Evolutionary conservation across 2,113 vertebrate species (phyloP), one percentile per base, ranked within the genome.

Genomic region (Psophia crepitans): DNA sequence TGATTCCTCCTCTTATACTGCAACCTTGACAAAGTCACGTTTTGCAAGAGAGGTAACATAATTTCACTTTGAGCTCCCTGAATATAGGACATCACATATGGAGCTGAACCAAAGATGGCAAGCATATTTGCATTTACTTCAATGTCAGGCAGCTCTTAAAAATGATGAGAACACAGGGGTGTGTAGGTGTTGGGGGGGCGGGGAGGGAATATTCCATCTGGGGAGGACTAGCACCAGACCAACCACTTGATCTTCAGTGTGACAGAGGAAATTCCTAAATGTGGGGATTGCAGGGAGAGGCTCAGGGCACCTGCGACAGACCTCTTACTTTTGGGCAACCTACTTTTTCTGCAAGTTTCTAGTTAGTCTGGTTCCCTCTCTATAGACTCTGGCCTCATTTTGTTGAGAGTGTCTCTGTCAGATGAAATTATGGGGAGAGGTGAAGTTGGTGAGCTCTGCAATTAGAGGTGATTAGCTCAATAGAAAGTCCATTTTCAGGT

Each of bases 51-150:
- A 84, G 41, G 53, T 68, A 85, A 78, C 41, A 9, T 66, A 20
- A 90, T 90, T 87, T 73, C 58, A 23, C 78, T 93, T 65, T 65
- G 82, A 74, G 63, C 58, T 95, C 27, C 43, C 20, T 78, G 60
- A 86, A 94, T 90, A 28, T 92, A 87, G 92, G 88, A 64, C 86
- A 84, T 75, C 76, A 19, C 90, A 92, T 76, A 81, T 18, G 48
- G 76, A 87, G 28, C 22, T 41, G 86, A 87, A 92, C 39, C 49
- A 88, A 84, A 90, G 82, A 56, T 32, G 39, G 71, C 54, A 90
- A 83, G n/a, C 6, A 2, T 57, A 56, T 90, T 73, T 90, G 66
- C 94, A 30, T 91, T 96, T 82, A 65, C 33, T 89, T 93, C 32
- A 66, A 60, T 1, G 1, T 84, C 46, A 96, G 75, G 46, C 60